Evolutionary conservation across 1,140 invertebrate genomes (phyloP).

Genomic region (Tetragnatha versicolor): DNA sequence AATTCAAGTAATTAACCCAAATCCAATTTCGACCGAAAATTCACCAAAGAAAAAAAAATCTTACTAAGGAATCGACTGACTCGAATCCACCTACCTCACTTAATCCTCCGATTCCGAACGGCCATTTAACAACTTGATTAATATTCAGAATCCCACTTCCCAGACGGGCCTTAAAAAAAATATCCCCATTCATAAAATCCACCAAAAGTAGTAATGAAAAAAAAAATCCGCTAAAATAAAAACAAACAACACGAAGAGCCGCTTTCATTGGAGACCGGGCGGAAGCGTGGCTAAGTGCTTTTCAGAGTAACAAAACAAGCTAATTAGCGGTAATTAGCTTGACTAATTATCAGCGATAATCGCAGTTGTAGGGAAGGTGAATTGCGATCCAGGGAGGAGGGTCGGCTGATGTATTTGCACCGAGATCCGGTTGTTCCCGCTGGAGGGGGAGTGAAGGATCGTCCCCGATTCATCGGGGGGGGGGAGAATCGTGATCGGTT

Average conservation of each 20-base stretch:
- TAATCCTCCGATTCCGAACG: no score
- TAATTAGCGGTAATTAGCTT: slow-evolving; percentile 36
- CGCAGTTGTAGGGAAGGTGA: slow-evolving; percentile 2
- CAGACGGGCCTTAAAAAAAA: no score
- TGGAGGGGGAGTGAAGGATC: not conserved
- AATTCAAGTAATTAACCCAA: no score
- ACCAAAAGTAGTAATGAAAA: not conserved
- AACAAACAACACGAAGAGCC: not conserved
- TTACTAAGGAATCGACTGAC: no score
- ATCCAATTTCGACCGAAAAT: no score
- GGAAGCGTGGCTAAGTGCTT: not conserved
- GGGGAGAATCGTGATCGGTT: no score
- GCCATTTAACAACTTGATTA: no score
- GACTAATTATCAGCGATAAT: slow-evolving; percentile 28
- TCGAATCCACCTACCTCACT: no score
- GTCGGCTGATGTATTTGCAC: slow-evolving; percentile 1
- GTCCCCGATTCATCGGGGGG: not conserved
- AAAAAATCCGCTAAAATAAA: not conserved
- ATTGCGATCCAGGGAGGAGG: not conserved
- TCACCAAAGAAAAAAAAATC: no score
- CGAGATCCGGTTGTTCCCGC: not conserved
- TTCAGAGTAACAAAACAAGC: slow-evolving; percentile 25
- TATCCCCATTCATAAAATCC: no score
- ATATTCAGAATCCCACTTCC: no score
- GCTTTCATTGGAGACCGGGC: no score